Conservation (phyloP, 2,797 vertebrate genomes). For the Emydoidea blandingii region DNA sequence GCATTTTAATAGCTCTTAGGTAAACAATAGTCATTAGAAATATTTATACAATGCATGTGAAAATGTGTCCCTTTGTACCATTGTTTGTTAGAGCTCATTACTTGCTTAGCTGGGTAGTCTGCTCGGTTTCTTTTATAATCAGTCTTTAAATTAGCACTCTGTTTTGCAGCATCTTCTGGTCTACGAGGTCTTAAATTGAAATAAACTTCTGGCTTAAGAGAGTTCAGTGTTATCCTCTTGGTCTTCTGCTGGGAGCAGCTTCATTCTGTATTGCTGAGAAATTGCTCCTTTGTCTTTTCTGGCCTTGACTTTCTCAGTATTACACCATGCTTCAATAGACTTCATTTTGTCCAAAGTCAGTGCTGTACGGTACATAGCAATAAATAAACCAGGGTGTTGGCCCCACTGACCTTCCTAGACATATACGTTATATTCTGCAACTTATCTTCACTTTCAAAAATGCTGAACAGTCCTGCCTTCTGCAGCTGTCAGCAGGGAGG, state of each 20-base stretch:
- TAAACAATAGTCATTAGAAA: neutral
- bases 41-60: neutral
- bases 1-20: neutral
- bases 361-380: neutral
- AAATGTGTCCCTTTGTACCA: neutral
- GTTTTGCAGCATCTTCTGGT: neutral
- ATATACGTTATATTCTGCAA: neutral
- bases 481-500: neutral
- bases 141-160: neutral
- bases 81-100: neutral
- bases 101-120: neutral
- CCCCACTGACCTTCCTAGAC: neutral
- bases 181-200: neutral
- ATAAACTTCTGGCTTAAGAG: neutral
- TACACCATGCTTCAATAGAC: neutral
- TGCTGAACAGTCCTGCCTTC: neutral
- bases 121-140: neutral
- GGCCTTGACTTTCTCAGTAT: neutral
- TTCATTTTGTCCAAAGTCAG: conserved; percentile 5
- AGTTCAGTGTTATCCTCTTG: neutral
- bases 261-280: neutral
- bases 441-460: neutral
- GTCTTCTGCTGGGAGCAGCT: neutral
- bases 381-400: neutral
- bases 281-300: neutral